These are phyloP conservation scores for Rotaria macrura DNA, from an alignment of 2,888 invertebrate species.

Conservation along the genomic window DNA sequence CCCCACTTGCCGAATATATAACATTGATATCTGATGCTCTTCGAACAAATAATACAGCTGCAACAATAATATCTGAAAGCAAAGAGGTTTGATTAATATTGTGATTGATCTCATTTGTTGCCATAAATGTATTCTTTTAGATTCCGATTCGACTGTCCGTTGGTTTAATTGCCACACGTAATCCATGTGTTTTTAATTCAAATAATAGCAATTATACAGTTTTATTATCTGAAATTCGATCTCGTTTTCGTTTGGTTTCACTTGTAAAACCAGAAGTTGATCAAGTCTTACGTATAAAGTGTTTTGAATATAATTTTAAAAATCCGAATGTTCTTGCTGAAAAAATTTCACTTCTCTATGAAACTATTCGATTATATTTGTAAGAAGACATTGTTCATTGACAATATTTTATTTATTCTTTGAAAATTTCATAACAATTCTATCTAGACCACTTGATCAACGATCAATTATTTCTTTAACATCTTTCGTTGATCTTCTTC, in stretches of 20 bases:
- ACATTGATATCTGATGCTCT: constrained; percentile 42
- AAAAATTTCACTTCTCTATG: constrained; percentile 43
- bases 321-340: constrained; percentile 43
- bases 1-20: constrained; percentile 43
- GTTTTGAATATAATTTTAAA: constrained; percentile 44
- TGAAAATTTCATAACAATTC: no score
- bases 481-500: background rate
- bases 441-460: background rate
- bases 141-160: constrained; percentile 39
- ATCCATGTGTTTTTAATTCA: constrained; percentile 37
- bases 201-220: background rate
- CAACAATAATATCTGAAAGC: constrained; percentile 40
- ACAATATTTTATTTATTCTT: background rate
- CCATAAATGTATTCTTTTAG: constrained; percentile 36
- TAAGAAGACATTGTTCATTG: background rate
- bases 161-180: constrained; percentile 42
- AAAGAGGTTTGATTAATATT: constrained; percentile 40
- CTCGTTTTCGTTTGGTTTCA: constrained; percentile 44
- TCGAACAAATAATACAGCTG: constrained; percentile 39
- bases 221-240: constrained; percentile 41
- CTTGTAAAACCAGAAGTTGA: constrained; percentile 44
- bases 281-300: constrained; percentile 45
- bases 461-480: constrained; percentile 9
- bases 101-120: background rate
- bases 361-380: constrained; percentile 34